Evolutionary conservation across 2,797 vertebrate genomes (phyloP), one percentile per base, ranked within the genome.

Genomic region (Clarias laeviceps): DNA sequence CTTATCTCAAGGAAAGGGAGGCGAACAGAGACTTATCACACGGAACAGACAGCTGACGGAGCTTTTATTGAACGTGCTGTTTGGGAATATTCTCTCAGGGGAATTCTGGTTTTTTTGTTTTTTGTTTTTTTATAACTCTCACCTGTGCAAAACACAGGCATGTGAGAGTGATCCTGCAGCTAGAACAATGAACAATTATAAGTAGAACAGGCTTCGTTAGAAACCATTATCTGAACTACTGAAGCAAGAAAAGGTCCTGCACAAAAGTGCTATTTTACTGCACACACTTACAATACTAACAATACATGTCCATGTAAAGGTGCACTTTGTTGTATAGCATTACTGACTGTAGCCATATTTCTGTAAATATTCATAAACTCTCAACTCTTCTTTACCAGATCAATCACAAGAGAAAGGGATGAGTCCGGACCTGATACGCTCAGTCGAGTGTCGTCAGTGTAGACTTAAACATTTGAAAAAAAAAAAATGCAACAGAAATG

Each of bases 11-110:
- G 54, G 77, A 70, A 61, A 69, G 65, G 70, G 17, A 80, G 89
- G 85, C 80, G 91, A 34, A 84, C 85, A 85, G 62, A 45, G 83
- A 61, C 59, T 65, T 62, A 54, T 29, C 72, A 68, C 20, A 20
- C 37, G 9, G 72, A 68, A 22, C 68, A n/a, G 78, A 86, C 72
- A 86, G 84, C 82, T 85, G 74, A 54, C 85, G 57, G 32, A 77
- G 85, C 70, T 32, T 76, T 81, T 50, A 66, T 27, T 37, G 70
- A 82, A 29, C 14, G 64, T 66, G 37, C 61, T 20, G 17, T 50
- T 80, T 65, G 24, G 61, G 37, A 64, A 45, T 65, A 80, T 45
- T 59, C 56, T 1, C 9, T 34, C 20, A 24, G 29, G 56, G 18
- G 74, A 59, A 14, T 59, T 20, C 18, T 24, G 4, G 4, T 34